Percentiles rank a stretch among this genome's conserved stretches.
These are phyloP conservation scores for Drosophila azteca DNA, from an alignment of 1,140 invertebrate species.

Conservation along the genomic window DNA sequence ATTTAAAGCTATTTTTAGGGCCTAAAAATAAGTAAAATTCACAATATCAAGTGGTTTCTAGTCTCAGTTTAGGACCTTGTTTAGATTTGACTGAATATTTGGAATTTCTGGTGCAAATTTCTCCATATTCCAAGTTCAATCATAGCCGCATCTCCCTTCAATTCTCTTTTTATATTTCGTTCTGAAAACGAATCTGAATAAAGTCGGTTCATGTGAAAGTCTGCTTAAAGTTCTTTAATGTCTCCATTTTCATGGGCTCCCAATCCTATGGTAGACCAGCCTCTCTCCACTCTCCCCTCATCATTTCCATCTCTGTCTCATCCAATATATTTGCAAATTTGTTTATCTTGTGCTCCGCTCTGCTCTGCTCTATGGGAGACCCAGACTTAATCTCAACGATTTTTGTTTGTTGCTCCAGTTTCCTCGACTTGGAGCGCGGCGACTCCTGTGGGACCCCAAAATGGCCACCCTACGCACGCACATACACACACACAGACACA, in stretches of 20 bases:
- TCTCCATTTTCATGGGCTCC: not conserved
- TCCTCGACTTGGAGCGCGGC: not conserved
- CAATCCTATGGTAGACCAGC: not conserved
- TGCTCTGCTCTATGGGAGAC: not conserved
- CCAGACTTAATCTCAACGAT: slow-evolving; percentile 9
- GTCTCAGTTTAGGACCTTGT: too few species aligned
- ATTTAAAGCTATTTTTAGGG: too few species aligned
- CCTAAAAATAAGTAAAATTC: too few species aligned
- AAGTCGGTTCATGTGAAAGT: not conserved
- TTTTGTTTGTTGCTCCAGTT: slow-evolving; percentile 16
- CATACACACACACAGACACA: too few species aligned
- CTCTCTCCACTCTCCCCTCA: not conserved
- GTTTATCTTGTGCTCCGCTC: slow-evolving; percentile 7
- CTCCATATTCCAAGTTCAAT: too few species aligned
- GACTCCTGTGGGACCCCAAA: slow-evolving; percentile 14
- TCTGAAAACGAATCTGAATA: too few species aligned
- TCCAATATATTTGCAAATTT: slow-evolving; percentile 13
- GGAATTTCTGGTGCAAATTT: too few species aligned
- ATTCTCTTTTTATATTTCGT: too few species aligned
- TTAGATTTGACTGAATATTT: too few species aligned
- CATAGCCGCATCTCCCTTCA: too few species aligned
- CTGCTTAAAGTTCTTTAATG: slow-evolving; percentile 5
- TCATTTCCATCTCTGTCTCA: not conserved
- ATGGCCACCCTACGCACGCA: slow-evolving; percentile 31
- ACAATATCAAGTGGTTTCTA: too few species aligned